phyloP scores from a whole-genome alignment of 2,113 vertebrate genomes.

The Mola mola region DNA sequence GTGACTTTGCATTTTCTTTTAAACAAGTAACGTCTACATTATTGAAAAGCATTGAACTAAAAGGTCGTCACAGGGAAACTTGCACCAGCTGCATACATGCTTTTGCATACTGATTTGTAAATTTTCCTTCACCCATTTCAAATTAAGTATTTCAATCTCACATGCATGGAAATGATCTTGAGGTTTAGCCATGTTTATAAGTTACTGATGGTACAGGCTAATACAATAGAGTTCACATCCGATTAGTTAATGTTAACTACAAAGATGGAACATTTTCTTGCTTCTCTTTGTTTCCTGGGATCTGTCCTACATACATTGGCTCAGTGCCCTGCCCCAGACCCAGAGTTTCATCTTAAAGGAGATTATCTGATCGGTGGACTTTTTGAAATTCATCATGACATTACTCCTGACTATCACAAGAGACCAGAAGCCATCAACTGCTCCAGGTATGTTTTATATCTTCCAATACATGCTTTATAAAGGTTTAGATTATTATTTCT shows the following conservation, averaged over 20 bases:
- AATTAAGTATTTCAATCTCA: not conserved
- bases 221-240: not conserved
- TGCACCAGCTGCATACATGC: not conserved
- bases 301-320: not conserved
- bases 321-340: not conserved
- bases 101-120: constrained; percentile 68
- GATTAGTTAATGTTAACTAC: not conserved
- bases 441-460: constrained; percentile 71
- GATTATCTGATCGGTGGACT: constrained; percentile 1
- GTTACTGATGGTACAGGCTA: not conserved
- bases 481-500: too few relatives aligned
- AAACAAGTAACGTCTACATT: not conserved
- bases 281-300: constrained; percentile 32
- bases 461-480: too few relatives aligned
- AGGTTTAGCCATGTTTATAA: not conserved
- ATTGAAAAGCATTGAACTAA: too few relatives aligned
- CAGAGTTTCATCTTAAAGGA: not conserved
- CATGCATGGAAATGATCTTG: constrained; percentile 33
- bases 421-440: constrained; percentile 66
- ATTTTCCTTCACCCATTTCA: constrained; percentile 7
- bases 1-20: not conserved
- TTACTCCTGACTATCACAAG: accelerated
- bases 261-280: constrained; percentile 20
- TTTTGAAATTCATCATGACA: constrained; percentile 48
- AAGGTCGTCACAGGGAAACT: too few relatives aligned